Base-by-base conservation (phyloP, 1,140 invertebrate species). In the Acromyrmex heyeri region DNA sequence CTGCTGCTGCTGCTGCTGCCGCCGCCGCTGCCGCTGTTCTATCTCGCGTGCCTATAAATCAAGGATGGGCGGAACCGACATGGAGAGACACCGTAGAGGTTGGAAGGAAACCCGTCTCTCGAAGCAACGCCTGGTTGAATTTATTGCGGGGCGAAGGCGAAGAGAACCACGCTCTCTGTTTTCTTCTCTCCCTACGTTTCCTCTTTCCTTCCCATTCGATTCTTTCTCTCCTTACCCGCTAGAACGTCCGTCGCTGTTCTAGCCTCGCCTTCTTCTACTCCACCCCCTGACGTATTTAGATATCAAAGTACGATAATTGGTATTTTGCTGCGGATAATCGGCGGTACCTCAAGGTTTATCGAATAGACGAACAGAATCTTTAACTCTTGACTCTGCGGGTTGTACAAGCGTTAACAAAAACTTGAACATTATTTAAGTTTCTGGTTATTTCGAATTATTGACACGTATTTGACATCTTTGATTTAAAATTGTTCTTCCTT, bases 1-100 rank as follows among this genome's bases (percentile, higher is more conserved):
- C 27, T 30, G 27, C 27, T 30, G 27, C 27, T 30, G 27, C 27
- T 27, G 27, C 27, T 27, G 70, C 48, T 76, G 92, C 34, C 7
- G 64, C 64, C 0, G 34, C 34, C 44, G 65, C 65, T 50, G 65
- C 64, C 6, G 76, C 48, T 85, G 83, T 75, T 92, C 91, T 93
- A 92, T 92, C 88, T 89, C 85, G 88, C 79, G 50, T 72, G n/a
- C 44, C 81, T 86, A 91, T 94, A 94, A 94, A 94, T 94, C 93
- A 94, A 91, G 88, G 75, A 91, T 93, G 93, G 93, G 94, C 93
- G 93, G 92, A 91, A 92, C 93, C 93, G 92, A 94, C 93, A 93
- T 86, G 88, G 86, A 90, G 94, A 91, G 93, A 95, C 94, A 94
- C 88, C 91, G 90, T 91, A 93, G 93, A 95, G 94, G 94, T 92